phyloP scores from a whole-genome alignment of 2,888 invertebrate species.

The Oxyteleia sp. region DNA sequence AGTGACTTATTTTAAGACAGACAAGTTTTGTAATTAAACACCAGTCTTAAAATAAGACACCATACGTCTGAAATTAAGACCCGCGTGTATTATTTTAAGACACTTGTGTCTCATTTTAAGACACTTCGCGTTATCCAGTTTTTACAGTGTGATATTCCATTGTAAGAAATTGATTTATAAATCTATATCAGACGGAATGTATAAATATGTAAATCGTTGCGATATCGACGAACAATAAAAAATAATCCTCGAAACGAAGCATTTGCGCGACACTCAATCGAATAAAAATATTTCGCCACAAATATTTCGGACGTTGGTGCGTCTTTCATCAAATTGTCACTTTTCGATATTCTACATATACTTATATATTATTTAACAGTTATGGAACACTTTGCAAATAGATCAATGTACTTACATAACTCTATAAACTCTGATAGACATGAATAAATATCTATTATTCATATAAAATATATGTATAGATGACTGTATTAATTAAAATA shows the following conservation, averaged over 20 bases:
- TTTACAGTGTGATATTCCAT: too few species aligned
- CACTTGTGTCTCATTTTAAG: too few species aligned
- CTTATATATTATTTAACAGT: conserved; percentile 47
- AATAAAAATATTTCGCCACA: background rate
- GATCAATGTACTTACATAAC: conserved; percentile 33
- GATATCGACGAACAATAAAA: too few species aligned
- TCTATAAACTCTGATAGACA: conserved; percentile 52
- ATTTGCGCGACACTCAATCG: background rate
- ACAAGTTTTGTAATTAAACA: too few species aligned
- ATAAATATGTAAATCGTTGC: too few species aligned
- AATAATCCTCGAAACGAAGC: background rate
- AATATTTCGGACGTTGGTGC: background rate
- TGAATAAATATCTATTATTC: conserved; percentile 59
- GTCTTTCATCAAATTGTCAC: conserved; percentile 12
- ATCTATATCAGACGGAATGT: too few species aligned
- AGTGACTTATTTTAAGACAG: too few species aligned
- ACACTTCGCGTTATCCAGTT: too few species aligned
- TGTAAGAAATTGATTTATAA: too few species aligned
- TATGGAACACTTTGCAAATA: conserved; percentile 58
- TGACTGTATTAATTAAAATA: conserved; percentile 36
- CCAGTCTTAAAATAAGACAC: too few species aligned
- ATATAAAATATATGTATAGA: conserved; percentile 53
- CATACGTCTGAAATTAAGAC: too few species aligned
- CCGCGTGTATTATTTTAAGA: too few species aligned
- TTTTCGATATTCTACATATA: conserved; percentile 22